A percentile compares a stretch with the other conserved stretches of the same genome.
Conservation (phyloP, 53 echinoderm and acorn worm species). For the Holothuria scabra region DNA sequence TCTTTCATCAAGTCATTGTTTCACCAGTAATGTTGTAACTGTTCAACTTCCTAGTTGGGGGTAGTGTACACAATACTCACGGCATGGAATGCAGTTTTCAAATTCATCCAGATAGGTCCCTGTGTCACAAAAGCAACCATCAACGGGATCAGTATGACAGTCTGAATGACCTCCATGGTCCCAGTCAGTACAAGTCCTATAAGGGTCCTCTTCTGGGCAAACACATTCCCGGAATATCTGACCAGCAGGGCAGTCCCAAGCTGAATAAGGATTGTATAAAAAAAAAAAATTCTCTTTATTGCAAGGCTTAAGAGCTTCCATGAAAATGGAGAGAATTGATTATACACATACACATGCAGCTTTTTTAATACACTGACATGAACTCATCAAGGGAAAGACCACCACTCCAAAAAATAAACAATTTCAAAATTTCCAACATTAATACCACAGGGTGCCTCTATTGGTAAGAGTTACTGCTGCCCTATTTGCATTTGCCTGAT, state of each 20-base stretch:
- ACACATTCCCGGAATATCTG: conserved; percentile 37
- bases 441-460: too few relatives aligned
- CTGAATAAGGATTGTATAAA: not conserved
- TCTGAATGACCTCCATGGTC: conserved; percentile 1
- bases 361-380: too few relatives aligned
- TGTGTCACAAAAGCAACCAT: conserved; percentile 37
- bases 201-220: conserved; percentile 44
- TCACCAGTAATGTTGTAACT: not conserved
- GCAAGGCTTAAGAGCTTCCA: too few relatives aligned
- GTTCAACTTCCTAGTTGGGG: not conserved
- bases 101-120: conserved; percentile 31
- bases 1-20: not conserved
- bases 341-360: too few relatives aligned
- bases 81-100: conserved; percentile 15
- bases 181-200: conserved; percentile 31
- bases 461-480: too few relatives aligned
- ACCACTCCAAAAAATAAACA: too few relatives aligned
- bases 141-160: conserved; percentile 19
- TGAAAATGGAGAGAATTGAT: too few relatives aligned
- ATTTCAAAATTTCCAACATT: too few relatives aligned
- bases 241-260: conserved; percentile 38
- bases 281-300: too few relatives aligned
- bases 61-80: conserved; percentile 5
- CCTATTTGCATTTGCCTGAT: too few relatives aligned
- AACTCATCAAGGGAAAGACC: too few relatives aligned